Percentiles rank a stretch among this genome's conserved stretches.
phyloP scores from a whole-genome alignment of 2,113 vertebrate genomes.

The Hippopotamus amphibius region DNA sequence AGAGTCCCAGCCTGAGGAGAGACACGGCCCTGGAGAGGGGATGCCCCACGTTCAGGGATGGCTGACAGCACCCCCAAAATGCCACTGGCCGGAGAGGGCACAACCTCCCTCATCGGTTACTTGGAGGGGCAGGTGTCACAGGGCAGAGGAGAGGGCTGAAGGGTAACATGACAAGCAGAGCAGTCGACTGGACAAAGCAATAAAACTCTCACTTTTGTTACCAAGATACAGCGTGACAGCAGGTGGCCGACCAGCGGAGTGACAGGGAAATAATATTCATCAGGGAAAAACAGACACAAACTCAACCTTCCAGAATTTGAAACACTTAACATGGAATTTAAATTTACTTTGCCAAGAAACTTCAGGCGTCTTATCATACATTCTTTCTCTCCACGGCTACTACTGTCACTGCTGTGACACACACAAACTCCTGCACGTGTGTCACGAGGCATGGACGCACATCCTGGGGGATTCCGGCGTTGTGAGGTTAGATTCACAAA shows the following conservation, averaged over 20 bases:
- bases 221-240: background rate
- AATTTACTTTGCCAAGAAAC: background rate
- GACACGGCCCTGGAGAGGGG: background rate
- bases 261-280: background rate
- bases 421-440: background rate
- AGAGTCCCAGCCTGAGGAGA: background rate
- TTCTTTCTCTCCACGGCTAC: background rate
- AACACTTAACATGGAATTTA: conserved; percentile 29
- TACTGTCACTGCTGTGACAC: background rate
- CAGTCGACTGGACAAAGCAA: background rate
- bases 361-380: background rate
- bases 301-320: background rate
- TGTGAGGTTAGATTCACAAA: background rate
- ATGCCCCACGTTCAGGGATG: background rate
- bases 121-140: background rate
- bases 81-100: background rate
- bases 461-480: background rate
- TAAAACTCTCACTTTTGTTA: background rate
- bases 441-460: background rate
- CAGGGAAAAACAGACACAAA: background rate
- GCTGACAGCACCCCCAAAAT: background rate
- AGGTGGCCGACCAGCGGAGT: background rate
- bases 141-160: background rate
- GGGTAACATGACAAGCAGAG: background rate
- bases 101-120: background rate